Conservation (phyloP, 1,140 invertebrate genomes). For the Heliconius hermathena region DNA sequence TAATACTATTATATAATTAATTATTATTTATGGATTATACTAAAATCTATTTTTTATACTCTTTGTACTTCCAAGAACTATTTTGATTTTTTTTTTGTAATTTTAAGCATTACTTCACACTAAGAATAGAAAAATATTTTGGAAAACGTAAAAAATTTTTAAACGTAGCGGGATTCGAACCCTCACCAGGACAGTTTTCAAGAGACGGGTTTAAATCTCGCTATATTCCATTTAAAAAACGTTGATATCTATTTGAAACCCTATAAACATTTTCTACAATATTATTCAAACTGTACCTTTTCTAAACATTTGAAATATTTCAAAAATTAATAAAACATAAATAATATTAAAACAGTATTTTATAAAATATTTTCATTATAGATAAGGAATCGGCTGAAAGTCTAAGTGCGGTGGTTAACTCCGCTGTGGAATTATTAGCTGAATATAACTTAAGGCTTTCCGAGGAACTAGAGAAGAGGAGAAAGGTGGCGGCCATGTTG, state of each 20-base stretch:
- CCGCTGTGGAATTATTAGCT: conserved; percentile 91
- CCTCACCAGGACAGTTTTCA: no score
- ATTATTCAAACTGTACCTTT: no score
- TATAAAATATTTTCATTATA: conserved; percentile 62
- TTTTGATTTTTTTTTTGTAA: neutral
- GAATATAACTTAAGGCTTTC: conserved; percentile 94
- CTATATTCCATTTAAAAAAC: no score
- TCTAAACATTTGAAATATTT: no score
- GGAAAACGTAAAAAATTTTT: no score
- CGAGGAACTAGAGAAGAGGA: conserved; percentile 93
- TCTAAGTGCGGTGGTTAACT: conserved; percentile 88
- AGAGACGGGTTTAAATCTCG: no score
- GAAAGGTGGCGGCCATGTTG: conserved; percentile 92
- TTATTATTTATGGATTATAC: neutral
- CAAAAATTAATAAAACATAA: neutral
- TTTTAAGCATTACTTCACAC: neutral
- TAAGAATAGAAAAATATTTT: no score
- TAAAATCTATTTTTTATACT: neutral
- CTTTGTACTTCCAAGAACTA: neutral
- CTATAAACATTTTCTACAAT: no score
- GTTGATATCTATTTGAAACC: no score
- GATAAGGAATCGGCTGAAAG: conserved; percentile 89
- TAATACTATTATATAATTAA: no score
- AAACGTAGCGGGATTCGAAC: no score
- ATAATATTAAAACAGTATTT: conserved; percentile 2